These are phyloP conservation scores for Drosophila setosimentum DNA, from an alignment of 2,888 invertebrate genomes.

Conservation along the genomic window DNA sequence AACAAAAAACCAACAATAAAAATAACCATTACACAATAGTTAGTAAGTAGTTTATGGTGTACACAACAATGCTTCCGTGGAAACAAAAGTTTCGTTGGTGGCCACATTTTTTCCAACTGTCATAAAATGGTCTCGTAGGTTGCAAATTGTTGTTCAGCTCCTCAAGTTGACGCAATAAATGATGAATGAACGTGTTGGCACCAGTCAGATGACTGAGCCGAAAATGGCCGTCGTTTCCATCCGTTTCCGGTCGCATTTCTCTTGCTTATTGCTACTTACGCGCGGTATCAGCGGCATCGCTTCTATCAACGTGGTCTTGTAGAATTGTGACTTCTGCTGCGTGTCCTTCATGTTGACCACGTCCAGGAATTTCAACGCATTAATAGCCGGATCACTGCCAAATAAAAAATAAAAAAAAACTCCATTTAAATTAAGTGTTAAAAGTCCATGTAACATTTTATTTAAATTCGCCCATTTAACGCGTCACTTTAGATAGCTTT, in stretches of 20 bases:
- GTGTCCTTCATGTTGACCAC: conserved; percentile 96
- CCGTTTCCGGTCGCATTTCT: conserved; percentile 53
- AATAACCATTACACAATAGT: neutral
- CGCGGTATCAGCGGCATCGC: conserved; percentile 94
- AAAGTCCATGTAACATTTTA: neutral
- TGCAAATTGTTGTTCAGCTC: conserved; percentile 63
- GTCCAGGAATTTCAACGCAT: conserved; percentile 96
- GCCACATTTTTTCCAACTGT: conserved; percentile 51
- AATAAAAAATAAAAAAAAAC: conserved; percentile 15
- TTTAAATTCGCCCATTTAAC: neutral
- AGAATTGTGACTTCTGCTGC: conserved; percentile 94
- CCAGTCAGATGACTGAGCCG: neutral
- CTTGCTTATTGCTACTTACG: conserved; percentile 87
- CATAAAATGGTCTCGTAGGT: conserved; percentile 68
- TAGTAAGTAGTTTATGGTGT: conserved; percentile 3
- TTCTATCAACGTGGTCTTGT: conserved; percentile 93
- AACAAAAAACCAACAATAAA: neutral
- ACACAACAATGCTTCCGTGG: neutral
- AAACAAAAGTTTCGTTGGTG: conserved; percentile 33
- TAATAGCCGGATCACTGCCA: conserved; percentile 93
- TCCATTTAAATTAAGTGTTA: conserved; percentile 32
- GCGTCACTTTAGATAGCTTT: neutral
- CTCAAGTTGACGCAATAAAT: conserved; percentile 66
- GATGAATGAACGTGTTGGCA: conserved; percentile 61
- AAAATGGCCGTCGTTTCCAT: conserved; percentile 34